Base-by-base conservation (phyloP, 2,113 vertebrate genomes). In the Origma solitaria region DNA sequence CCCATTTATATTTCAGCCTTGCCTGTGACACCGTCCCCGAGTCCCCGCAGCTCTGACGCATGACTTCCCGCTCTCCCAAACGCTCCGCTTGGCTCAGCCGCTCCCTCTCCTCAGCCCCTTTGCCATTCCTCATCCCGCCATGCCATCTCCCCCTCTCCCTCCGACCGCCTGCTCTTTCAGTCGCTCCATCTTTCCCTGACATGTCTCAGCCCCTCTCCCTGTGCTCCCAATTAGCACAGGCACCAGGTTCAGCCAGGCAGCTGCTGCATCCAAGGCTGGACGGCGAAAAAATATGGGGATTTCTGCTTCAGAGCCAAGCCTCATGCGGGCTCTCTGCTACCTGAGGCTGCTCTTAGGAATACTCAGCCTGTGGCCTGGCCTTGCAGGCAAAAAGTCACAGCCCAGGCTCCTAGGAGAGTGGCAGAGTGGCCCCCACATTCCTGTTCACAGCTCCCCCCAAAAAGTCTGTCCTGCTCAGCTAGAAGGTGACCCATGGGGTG, bases 1-100 rank as follows among this genome's bases (percentile, higher is more conserved):
- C 76, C 95, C 94, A 96, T 96, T 97, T 97, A 60, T 93, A 94
- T 96, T 93, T 91, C 86, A 94, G 90, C 94, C 83, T 88, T 81
- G 88, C 75, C 66, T 82, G 54, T 82, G 89, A 82, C 88, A 92
- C 79, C 1, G 3, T 87, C 82, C 58, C 91, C 2, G 42, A 82
- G 82, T 75, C 84, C 72, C 78, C 81, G 91, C 65, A 89, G 89
- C 86, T 91, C 69, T 95, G 77, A 94, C 1, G 27, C 1, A 21
- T 17, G 44, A 71, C 83, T 11, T 6, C 37, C 56, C 0, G 6
- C 76, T 94, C 84, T 88, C 87, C 64, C 71, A 72, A 70, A 66
- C 3, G 56, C 79, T 93, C 51, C 22, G 76, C 82, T 96, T 90
- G 10, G 0, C 71, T 92, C 93, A 78, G 62, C 76, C 9, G 4